Conservation (phyloP, 2,888 invertebrate species). For the Lutraria lutraria region DNA sequence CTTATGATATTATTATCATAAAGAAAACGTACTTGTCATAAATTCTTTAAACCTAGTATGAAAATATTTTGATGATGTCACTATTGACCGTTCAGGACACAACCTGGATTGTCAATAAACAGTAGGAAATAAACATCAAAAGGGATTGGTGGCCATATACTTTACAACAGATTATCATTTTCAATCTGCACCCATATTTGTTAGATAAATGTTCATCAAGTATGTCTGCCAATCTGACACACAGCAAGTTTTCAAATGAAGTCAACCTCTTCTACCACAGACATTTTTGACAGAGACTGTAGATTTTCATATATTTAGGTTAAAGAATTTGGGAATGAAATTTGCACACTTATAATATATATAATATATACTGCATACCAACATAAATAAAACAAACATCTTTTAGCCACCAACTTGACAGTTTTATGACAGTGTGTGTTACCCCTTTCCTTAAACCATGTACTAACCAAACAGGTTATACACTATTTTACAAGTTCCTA, state of each 20-base stretch:
- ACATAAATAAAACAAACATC: not conserved
- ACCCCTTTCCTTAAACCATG: not conserved
- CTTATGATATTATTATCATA: not conserved
- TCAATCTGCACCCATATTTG: no score
- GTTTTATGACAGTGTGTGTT: not conserved
- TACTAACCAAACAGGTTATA: not conserved
- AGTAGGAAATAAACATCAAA: not conserved
- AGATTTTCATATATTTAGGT: no score
- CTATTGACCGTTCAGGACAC: not conserved
- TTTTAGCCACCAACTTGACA: not conserved
- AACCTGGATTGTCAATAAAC: not conserved
- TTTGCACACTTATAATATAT: not conserved
- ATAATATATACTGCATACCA: not conserved
- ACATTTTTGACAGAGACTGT: no score
- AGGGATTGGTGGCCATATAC: no score
- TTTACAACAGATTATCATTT: no score
- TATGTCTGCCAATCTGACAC: no score
- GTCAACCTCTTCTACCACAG: no score
- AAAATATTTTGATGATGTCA: not conserved
- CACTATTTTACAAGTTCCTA: not conserved
- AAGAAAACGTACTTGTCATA: not conserved
- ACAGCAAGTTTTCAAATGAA: no score
- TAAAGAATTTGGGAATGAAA: no score
- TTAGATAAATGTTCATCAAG: no score
- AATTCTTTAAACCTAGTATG: not conserved